Conservation (phyloP, 2,888 invertebrate genomes). For the Acrobasis repandana region DNA sequence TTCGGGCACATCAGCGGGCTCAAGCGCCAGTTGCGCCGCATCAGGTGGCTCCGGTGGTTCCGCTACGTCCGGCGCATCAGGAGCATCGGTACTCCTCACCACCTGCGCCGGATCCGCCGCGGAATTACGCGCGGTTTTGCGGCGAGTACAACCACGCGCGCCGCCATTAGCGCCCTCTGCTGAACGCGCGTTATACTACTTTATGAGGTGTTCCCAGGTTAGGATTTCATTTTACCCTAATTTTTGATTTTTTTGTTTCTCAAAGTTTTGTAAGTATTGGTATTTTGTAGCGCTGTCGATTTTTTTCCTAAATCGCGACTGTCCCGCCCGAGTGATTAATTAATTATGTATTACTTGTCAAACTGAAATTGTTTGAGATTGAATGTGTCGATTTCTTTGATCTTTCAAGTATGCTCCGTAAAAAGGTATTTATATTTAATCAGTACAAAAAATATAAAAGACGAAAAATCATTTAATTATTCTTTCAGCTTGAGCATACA, state of each 20-base stretch:
- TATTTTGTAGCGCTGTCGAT: too few species aligned
- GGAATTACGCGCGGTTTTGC: slow-evolving; percentile 89
- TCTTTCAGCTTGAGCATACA: slow-evolving; percentile 84
- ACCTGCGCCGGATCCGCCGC: slow-evolving; percentile 93
- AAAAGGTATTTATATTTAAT: too few species aligned
- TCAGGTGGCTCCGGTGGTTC: slow-evolving; percentile 59
- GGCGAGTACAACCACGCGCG: slow-evolving; percentile 82
- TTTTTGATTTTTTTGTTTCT: background rate
- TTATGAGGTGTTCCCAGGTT: slow-evolving; percentile 95
- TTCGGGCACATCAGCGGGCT: slow-evolving; percentile 59
- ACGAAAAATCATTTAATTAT: background rate
- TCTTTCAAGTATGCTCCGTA: too few species aligned
- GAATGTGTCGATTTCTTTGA: too few species aligned
- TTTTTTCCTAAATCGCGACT: too few species aligned
- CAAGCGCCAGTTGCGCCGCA: slow-evolving; percentile 46
- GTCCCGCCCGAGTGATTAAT: too few species aligned
- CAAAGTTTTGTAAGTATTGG: too few species aligned
- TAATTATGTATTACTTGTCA: too few species aligned
- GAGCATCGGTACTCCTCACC: slow-evolving; percentile 85
- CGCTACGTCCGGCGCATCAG: slow-evolving; percentile 42
- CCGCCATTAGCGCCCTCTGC: slow-evolving; percentile 86
- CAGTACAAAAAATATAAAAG: background rate
- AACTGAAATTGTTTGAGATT: too few species aligned
- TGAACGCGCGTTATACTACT: slow-evolving; percentile 92
- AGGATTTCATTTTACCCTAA: background rate